Conservation (phyloP, 2,888 invertebrate species). For the Nasonovia ribisnigri region DNA sequence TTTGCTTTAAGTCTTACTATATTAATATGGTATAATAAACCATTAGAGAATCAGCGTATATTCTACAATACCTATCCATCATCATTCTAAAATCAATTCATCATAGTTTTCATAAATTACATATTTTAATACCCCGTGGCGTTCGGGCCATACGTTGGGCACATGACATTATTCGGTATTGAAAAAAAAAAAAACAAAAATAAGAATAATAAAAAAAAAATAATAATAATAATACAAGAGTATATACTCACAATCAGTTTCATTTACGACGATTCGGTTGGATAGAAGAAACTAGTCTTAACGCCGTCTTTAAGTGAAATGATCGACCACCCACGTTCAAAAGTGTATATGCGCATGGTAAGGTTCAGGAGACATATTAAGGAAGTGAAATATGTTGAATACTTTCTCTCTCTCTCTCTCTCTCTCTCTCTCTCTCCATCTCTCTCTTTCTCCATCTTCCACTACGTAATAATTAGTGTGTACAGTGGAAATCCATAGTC, state of each 20-base stretch:
- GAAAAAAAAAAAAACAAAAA: conserved; percentile 10
- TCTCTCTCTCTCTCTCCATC: neutral
- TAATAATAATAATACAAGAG: neutral
- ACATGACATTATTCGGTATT: conserved; percentile 38
- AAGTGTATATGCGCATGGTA: neutral
- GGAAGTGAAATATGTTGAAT: conserved; percentile 24
- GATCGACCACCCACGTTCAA: conserved; percentile 60
- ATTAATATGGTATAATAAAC: neutral
- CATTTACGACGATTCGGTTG: conserved; percentile 51
- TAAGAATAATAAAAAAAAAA: conserved; percentile 13
- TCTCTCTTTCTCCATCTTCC: neutral
- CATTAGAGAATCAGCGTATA: neutral
- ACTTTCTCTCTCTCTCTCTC: neutral
- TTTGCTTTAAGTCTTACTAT: neutral
- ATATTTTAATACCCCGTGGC: conserved; percentile 27
- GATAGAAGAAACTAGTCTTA: conserved; percentile 54
- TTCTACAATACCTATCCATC: conserved; percentile 20
- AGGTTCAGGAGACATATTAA: neutral
- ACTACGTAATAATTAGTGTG: conserved; percentile 17
- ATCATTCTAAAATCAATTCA: conserved; percentile 41
- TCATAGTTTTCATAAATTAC: conserved; percentile 55
- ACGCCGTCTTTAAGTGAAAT: conserved; percentile 54
- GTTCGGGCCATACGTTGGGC: conserved; percentile 9
- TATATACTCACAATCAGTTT: conserved; percentile 39
- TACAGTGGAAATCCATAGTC: neutral